Base-by-base conservation (phyloP, 2,888 invertebrate species). In the Neoascia interrupta region DNA sequence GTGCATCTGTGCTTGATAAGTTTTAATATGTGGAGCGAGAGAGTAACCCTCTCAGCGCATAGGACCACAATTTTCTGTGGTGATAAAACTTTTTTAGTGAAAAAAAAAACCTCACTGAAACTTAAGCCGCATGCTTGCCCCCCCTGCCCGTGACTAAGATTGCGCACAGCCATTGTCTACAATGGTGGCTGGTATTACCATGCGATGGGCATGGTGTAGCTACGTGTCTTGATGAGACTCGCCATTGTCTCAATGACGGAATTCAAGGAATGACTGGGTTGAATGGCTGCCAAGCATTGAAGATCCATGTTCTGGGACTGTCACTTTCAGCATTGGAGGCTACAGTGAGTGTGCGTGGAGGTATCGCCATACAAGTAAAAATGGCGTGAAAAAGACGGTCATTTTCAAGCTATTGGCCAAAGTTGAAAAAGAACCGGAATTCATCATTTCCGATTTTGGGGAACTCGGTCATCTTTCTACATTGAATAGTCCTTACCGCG, bases 161-260 rank as follows among this genome's bases (percentile, higher is more conserved):
- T 99, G 99, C 0, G 97, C 98, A 86, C 94, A 95, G 82, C 95
- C 96, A 0, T 92, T 96, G 15, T 95, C 96, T 58, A 95, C 97
- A 4, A 97, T 99, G 96, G 92, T 99, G 41, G 98, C 98, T 8
- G 94, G 95, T 85, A 93, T 99, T 83, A 95, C 97, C 3, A 92
- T 91, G 49, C n/a, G 96, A 96, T 83, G 89, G 90, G 34, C 95
- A 97, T 83, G 96, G 96, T 49, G 93, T 98, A 15, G 97, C 99
- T 0, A 97, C 97, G 0, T 98, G 98, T 85, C 90, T 99, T 58
- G 99, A 99, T 89, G 98, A 99, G 86, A 94, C 96, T 0, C 92
- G 98, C 28, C 99, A 99, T 88, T 98, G 98, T 0, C 92, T 99
- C 85, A 97, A 98, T 89, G 97, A 98, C 89, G 99, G 98, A 91